Percentiles rank a stretch among this genome's conserved stretches.
Conservation (phyloP, 2,113 vertebrate species). For the Dipodomys stephensi region DNA sequence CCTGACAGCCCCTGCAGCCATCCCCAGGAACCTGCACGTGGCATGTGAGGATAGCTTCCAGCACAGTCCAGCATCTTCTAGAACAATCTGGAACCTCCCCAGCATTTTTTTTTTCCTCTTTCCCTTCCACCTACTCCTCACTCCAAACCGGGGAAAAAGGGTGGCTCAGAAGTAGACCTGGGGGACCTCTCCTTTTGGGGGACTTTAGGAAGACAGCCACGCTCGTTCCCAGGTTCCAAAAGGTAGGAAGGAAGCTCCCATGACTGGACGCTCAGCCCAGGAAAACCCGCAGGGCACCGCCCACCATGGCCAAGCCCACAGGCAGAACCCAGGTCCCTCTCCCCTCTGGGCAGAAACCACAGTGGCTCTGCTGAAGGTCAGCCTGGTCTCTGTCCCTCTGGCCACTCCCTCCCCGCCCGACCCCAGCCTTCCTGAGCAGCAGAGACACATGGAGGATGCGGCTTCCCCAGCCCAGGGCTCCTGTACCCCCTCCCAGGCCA, state of each 20-base stretch:
- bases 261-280: neutral
- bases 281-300: fast-evolving
- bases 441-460: neutral
- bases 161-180: neutral
- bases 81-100: neutral
- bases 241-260: neutral
- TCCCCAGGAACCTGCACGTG: neutral
- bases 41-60: neutral
- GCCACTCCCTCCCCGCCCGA: neutral
- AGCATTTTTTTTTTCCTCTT: neutral
- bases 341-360: neutral
- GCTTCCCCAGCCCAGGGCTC: neutral
- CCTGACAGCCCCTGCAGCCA: neutral
- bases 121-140: neutral
- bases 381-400: fast-evolving
- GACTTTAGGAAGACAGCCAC: neutral
- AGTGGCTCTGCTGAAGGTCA: neutral
- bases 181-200: fast-evolving
- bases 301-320: neutral
- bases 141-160: neutral
- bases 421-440: neutral
- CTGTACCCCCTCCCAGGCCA: neutral
- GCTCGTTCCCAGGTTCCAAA: neutral
- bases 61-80: neutral
- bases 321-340: neutral